phyloP scores from a whole-genome alignment of 2,888 invertebrate species.

The Achlya flavicornis region DNA sequence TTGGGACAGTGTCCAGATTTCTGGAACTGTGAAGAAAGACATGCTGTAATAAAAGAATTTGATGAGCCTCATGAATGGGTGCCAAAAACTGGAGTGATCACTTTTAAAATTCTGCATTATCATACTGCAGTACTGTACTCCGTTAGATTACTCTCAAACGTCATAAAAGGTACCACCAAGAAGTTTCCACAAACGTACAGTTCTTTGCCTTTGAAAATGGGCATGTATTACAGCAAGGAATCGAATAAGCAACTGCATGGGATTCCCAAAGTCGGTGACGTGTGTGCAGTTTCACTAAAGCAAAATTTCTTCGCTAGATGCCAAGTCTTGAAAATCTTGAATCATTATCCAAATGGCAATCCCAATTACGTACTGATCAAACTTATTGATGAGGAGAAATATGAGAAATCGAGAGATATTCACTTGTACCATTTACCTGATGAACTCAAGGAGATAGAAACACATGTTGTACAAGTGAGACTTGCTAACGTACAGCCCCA shows the following conservation, averaged over 20 bases:
- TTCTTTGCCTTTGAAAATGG: slow-evolving; percentile 65
- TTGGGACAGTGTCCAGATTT: slow-evolving; percentile 86
- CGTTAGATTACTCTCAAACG: slow-evolving; percentile 72
- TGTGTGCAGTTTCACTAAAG: slow-evolving; percentile 81
- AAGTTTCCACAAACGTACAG: slow-evolving; percentile 65
- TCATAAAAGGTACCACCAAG: slow-evolving; percentile 33
- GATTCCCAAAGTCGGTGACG: slow-evolving; percentile 77
- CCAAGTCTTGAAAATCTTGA: slow-evolving; percentile 76
- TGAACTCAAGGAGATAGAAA: slow-evolving; percentile 72
- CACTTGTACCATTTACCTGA: slow-evolving; percentile 79
- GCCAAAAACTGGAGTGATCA: slow-evolving; percentile 81
- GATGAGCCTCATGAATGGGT: slow-evolving; percentile 81
- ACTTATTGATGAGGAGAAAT: slow-evolving; percentile 85
- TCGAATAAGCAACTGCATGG: slow-evolving; percentile 62
- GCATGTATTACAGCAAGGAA: slow-evolving; percentile 64
- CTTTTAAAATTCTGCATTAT: slow-evolving; percentile 82
- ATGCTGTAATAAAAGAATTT: slow-evolving; percentile 81
- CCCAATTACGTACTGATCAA: slow-evolving; percentile 73
- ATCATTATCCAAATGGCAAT: slow-evolving; percentile 51
- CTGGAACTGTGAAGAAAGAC: slow-evolving; percentile 84
- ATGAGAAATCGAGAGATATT: slow-evolving; percentile 63
- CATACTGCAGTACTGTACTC: slow-evolving; percentile 86
- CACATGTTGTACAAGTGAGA: slow-evolving; percentile 66
- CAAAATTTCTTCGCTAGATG: slow-evolving; percentile 81
- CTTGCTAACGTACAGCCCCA: slow-evolving; percentile 66